Evolutionary conservation across 2,113 vertebrate species (phyloP), one percentile per base, ranked within the genome.

Genomic region (Chamaea fasciata): DNA sequence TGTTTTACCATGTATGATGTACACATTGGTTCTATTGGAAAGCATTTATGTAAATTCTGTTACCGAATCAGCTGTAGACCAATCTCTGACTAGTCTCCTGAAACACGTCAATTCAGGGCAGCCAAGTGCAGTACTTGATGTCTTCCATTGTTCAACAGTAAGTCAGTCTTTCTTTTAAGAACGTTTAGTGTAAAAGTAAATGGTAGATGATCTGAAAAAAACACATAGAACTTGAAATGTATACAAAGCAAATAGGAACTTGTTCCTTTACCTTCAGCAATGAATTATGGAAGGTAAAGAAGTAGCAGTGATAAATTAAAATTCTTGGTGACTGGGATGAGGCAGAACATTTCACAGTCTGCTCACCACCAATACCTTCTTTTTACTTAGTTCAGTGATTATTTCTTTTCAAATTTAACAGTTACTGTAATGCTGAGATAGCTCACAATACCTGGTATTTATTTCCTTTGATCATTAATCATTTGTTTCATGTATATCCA

Each of bases 401-500:
- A 17, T 75, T 82, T 87, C 9, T 88, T 87, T 71, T 70, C 55
- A 76, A 79, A 46, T 90, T 79, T 94, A 60, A 83, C 47, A 82
- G 67, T 94, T 81, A 55, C 15, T 95, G 1, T 89, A 62, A 57
- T 95, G 16, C 83, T 94, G 77, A 90, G 76, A 87, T 80, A 90
- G 28, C 56, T 90, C 81, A 92, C 46, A 52, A 65, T 64, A 89
- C 26, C 33, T 94, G 52, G 19, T 83, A 47, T 85, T 47, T 93
- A 39, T 64, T 94, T 96, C 26, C 47, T 49, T 63, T 93, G 59
- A 56, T 81, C 41, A 79, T 93, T 96, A 95, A 94, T 97, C 39
- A 76, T 97, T 94, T 94, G 42, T 96, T 97, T 96, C 87, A 67
- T 97, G 28, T 97, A 93, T 97, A 93, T 64, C 87, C 83, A 86